phyloP scores from a whole-genome alignment of 2,797 vertebrate species.

The Lycodopsis pacificus region DNA sequence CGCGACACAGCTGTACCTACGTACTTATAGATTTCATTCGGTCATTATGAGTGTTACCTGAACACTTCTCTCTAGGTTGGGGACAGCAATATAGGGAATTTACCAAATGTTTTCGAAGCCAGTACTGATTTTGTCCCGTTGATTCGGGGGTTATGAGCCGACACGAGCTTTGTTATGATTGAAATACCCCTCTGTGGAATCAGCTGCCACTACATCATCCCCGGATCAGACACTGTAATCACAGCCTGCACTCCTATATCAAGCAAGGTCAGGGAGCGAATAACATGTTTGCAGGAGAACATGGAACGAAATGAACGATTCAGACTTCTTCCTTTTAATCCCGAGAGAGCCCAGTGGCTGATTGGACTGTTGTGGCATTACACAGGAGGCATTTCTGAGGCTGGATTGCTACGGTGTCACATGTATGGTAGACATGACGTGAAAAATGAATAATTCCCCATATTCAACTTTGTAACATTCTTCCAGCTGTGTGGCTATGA shows the following conservation, averaged over 20 bases:
- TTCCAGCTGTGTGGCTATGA: background rate
- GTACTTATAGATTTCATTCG: background rate
- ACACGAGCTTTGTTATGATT: conserved; percentile 15
- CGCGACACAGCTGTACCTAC: background rate
- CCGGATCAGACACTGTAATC: conserved; percentile 23
- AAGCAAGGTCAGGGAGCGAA: conserved; percentile 22
- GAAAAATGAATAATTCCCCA: background rate
- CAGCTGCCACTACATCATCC: conserved; percentile 17
- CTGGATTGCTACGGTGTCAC: background rate
- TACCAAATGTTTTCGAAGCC: background rate
- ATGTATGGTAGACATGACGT: background rate
- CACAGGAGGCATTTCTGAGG: background rate
- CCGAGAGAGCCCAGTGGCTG: background rate
- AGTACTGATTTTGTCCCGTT: conserved; percentile 10
- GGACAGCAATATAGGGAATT: background rate
- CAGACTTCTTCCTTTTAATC: conserved; percentile 27
- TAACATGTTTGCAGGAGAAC: conserved; percentile 13
- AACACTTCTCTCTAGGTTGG: background rate
- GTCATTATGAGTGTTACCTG: background rate
- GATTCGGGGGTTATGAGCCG: background rate
- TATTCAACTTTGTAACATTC: background rate
- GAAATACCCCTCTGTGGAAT: conserved; percentile 19
- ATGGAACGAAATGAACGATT: conserved; percentile 32
- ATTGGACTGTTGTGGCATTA: background rate
- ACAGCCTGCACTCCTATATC: conserved; percentile 19